Evolutionary conservation across 23 tunicate genomes (phyloP).

Genomic region (Halocynthia aurantium): DNA sequence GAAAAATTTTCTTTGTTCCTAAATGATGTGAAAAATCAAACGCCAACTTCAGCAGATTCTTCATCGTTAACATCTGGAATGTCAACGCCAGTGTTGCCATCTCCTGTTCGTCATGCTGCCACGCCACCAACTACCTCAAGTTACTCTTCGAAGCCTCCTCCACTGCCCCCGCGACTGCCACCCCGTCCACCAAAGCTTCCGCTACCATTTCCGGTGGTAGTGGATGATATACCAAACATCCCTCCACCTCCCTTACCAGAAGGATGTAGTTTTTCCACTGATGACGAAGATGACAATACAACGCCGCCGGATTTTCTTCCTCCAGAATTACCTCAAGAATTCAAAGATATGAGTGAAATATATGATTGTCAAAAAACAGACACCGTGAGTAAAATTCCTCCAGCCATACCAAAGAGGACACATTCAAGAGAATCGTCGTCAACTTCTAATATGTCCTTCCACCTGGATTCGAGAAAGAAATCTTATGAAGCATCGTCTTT

Average conservation of each 20-base stretch:
- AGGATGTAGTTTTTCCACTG: conserved; percentile 1
- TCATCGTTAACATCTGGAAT: conserved; percentile 8
- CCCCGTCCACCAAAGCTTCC: conserved; percentile 37
- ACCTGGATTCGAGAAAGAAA: too few species aligned
- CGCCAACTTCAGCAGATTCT: conserved; percentile 4
- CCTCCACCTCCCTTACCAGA: conserved; percentile 69
- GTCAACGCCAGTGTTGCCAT: conserved; percentile 3
- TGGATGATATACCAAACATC: conserved; percentile 15
- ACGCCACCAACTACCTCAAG: neutral
- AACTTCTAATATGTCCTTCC: too few species aligned
- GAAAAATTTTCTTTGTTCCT: neutral
- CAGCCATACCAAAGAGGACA: conserved; percentile 8
- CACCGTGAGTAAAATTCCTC: neutral
- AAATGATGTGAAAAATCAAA: neutral
- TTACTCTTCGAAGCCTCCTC: conserved; percentile 7
- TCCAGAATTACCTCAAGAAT: conserved; percentile 28
- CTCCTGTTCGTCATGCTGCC: neutral
- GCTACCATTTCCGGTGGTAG: neutral
- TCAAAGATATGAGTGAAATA: too few species aligned
- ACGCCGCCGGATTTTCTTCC: conserved; percentile 43
- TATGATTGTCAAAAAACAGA: too few species aligned
- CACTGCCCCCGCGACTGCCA: conserved; percentile 9
- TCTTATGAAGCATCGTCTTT: too few species aligned
- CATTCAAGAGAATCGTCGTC: too few species aligned
- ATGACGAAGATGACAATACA: neutral